A percentile compares a stretch with the other conserved stretches of the same genome.
Conservation (phyloP, 2,113 vertebrate species). For the Callopanchax toddi region DNA sequence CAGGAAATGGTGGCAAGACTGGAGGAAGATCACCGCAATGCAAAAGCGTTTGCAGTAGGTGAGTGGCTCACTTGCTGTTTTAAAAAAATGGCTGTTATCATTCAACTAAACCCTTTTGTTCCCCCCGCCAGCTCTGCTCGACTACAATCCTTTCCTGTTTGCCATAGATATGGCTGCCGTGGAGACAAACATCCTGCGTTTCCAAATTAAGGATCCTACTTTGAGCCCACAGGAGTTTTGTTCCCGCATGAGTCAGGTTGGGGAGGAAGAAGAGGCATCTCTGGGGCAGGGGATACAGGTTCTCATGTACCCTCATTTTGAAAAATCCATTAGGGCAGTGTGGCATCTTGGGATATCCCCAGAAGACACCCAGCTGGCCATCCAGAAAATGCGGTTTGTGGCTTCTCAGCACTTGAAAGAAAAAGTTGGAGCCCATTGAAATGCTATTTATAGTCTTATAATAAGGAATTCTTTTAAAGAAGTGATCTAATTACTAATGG, state of each 20-base stretch:
- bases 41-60: conserved; percentile 84
- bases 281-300: conserved; percentile 70
- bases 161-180: conserved; percentile 63
- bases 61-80: background rate
- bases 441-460: background rate
- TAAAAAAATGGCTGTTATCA: background rate
- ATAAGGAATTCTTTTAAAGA: no score
- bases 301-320: conserved; percentile 78
- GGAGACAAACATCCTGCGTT: conserved; percentile 86
- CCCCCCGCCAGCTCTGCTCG: conserved; percentile 57
- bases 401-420: conserved; percentile 49
- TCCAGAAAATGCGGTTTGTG: conserved; percentile 82
- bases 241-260: conserved; percentile 67
- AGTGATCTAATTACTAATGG: no score
- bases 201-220: conserved; percentile 43
- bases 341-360: conserved; percentile 83
- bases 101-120: background rate
- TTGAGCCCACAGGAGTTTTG: conserved; percentile 79
- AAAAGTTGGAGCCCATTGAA: conserved; percentile 34
- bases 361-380: conserved; percentile 78
- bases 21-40: conserved; percentile 81
- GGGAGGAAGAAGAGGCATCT: conserved; percentile 67
- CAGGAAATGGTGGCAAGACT: conserved; percentile 64
- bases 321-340: conserved; percentile 65
- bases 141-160: conserved; percentile 74